Percentiles rank a stretch among this genome's conserved stretches.
Evolutionary conservation across 1,140 invertebrate species (phyloP).

Genomic region (Trichonephila clavata): DNA sequence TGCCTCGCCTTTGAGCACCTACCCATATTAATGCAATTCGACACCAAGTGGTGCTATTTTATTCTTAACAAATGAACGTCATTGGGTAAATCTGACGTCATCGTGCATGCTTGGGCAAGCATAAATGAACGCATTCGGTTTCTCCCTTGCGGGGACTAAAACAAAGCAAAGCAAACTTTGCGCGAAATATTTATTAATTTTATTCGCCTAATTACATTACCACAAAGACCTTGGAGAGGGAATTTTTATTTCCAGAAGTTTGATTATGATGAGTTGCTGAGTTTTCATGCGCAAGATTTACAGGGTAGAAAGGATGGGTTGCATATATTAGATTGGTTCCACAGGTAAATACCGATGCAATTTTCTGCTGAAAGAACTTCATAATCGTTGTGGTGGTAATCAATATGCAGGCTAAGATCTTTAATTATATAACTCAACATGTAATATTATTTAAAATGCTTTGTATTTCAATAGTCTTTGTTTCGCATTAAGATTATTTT

Average conservation of each 20-base stretch:
- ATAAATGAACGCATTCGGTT: neutral
- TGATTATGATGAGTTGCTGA: neutral
- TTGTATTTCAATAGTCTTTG: no score
- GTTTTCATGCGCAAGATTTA: neutral
- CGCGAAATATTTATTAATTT: conserved; percentile 7
- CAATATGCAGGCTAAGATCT: no score
- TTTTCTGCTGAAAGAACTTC: no score
- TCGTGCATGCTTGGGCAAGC: conserved; percentile 3
- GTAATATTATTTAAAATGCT: no score
- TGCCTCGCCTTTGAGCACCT: no score
- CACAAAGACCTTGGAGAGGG: neutral
- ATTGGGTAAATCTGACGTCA: neutral
- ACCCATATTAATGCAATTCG: neutral
- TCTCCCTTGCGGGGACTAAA: neutral
- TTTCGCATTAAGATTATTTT: no score
- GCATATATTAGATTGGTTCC: neutral
- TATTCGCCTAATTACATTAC: neutral
- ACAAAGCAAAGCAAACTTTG: neutral
- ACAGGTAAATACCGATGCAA: neutral
- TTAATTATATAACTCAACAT: no score
- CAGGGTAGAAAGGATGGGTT: neutral
- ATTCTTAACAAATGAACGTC: neutral
- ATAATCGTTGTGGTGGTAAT: no score
- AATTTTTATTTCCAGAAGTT: neutral
- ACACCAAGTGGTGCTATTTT: neutral